A percentile compares a stretch with the other conserved stretches of the same genome.
Conservation (phyloP, 2,797 vertebrate genomes). For the Schizopygopsis pylzovi region DNA sequence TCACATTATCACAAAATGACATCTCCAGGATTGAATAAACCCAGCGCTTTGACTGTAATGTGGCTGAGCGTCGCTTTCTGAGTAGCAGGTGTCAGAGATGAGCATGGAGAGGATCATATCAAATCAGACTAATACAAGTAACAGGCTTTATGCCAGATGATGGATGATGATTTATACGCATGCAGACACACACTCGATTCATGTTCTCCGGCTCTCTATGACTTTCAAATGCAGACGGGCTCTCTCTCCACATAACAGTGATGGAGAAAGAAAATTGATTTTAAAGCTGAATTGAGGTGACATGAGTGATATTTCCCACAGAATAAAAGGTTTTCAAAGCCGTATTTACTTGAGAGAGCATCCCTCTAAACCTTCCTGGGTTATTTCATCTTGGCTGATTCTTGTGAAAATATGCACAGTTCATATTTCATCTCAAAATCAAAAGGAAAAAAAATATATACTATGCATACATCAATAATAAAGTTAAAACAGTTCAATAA, state of each 20-base stretch:
- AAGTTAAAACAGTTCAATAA: background rate
- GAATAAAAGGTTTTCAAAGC: slow-evolving; percentile 1
- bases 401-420: background rate
- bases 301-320: background rate
- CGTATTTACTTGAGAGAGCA: background rate
- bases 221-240: background rate
- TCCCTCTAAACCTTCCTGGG: background rate
- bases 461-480: background rate
- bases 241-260: background rate
- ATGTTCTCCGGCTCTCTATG: background rate
- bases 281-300: background rate
- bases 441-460: background rate
- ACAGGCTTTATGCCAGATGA: background rate
- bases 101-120: slow-evolving; percentile 15
- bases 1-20: slow-evolving; percentile 68
- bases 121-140: background rate
- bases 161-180: slow-evolving; percentile 15
- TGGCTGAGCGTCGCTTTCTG: slow-evolving; percentile 44
- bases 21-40: slow-evolving; percentile 66
- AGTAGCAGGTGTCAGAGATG: slow-evolving; percentile 38
- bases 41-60: slow-evolving; percentile 61
- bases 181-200: slow-evolving; percentile 13
- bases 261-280: slow-evolving; percentile 2
- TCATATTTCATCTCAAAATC: background rate
- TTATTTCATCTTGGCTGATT: background rate